Percentiles rank a stretch among this genome's conserved stretches.
phyloP scores from a whole-genome alignment of 2,113 vertebrate genomes.

The Phodopus roborovskii region DNA sequence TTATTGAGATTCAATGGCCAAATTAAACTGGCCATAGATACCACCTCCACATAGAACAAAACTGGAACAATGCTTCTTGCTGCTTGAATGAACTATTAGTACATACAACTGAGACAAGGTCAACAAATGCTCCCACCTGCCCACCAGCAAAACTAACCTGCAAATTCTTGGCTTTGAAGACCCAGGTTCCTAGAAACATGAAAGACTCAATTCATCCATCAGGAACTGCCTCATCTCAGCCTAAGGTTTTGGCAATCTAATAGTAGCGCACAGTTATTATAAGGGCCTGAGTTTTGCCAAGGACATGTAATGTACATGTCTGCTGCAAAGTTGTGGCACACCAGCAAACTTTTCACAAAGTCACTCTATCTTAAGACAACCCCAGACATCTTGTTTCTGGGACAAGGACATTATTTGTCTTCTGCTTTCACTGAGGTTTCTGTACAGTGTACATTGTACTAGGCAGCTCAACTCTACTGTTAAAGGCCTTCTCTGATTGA shows the following conservation, averaged over 20 bases:
- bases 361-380: constrained; percentile 40
- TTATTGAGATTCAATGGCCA: background rate
- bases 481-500: constrained; percentile 25
- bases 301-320: constrained; percentile 11
- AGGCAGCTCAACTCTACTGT: background rate
- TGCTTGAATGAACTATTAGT: background rate
- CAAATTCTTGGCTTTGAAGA: constrained; percentile 32
- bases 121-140: background rate
- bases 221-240: constrained; percentile 3
- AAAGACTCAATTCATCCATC: background rate
- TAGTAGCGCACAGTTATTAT: background rate
- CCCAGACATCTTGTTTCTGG: constrained; percentile 39
- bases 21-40: constrained; percentile 15
- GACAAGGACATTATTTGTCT: constrained; percentile 35
- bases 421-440: constrained; percentile 42
- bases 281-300: background rate
- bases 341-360: constrained; percentile 29
- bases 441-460: background rate
- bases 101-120: background rate
- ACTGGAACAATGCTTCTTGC: background rate
- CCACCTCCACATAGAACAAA: background rate
- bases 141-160: background rate
- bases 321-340: constrained; percentile 18
- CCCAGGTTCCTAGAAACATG: background rate
- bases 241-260: constrained; percentile 46